Evolutionary conservation across 2,113 vertebrate genomes (phyloP), one percentile per base, ranked within the genome.

Genomic region (Ailuropoda melanoleuca): DNA sequence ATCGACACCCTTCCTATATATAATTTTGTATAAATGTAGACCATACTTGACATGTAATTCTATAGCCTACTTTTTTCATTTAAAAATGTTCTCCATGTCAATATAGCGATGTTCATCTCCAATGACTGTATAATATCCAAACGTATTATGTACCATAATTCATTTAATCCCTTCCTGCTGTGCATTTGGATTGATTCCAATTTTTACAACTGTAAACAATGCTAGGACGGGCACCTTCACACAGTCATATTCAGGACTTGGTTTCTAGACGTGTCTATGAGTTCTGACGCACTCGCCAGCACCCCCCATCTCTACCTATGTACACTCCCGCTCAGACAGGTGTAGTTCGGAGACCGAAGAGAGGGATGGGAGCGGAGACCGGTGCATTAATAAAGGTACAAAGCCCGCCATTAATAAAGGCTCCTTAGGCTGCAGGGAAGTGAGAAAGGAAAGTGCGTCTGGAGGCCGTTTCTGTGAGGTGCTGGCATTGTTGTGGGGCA

Each of bases 111-210:
- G 6, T 17, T 83, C 56, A 88, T 81, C 37, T 93, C n/a, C 48
- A 82, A n/a, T 70, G 58, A 56, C 90, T 87, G 1, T 26, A 50
- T 53, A 86, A 34, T 58, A 60, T 55, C 58, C 43, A n/a, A 50
- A 2, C 77, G 66, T 34, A 53, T 87, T 64, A 90, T 72, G 50
- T 84, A 93, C 90, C 93, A 87, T 68, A 91, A 95, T 92, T 95
- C 84, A 82, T 39, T 85, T 89, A 75, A 85, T 85, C 88, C 90
- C 88, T 88, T 97, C 93, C 85, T 93, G 37, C 53, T 68, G 29
- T 53, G 55, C 34, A 48, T 37, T 53, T 23, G 43, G 64, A 23
- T 7, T 88, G 50, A 64, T 26, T 93, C 66, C 31, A 72, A 17
- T 29, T 82, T 85, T 85, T 82, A 58, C 55, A 88, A 31, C 23